These are phyloP conservation scores for Aelia acuminata DNA, from an alignment of 2,888 invertebrate genomes.

Conservation along the genomic window DNA sequence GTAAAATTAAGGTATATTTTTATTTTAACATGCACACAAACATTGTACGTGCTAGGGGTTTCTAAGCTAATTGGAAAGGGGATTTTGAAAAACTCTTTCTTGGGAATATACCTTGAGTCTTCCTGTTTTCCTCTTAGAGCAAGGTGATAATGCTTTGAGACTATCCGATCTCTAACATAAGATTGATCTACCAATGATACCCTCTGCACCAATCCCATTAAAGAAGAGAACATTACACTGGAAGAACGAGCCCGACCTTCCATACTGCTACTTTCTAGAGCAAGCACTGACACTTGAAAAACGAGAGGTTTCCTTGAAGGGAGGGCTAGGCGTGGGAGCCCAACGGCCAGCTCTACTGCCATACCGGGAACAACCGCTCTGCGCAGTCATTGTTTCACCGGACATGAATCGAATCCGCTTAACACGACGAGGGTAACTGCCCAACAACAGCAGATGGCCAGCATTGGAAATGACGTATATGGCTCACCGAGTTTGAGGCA, in stretches of 20 bases:
- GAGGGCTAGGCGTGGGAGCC: conserved; percentile 43
- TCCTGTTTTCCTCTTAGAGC: no score
- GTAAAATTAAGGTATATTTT: no score
- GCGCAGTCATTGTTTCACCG: conserved; percentile 1
- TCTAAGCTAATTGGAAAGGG: no score
- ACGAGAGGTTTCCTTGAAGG: conserved; percentile 31
- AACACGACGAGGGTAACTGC: conserved; percentile 8
- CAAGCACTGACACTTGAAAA: conserved; percentile 10
- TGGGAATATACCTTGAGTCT: no score
- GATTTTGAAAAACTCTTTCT: no score
- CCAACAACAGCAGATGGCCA: conserved; percentile 22
- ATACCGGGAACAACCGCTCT: conserved; percentile 9
- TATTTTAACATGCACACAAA: no score
- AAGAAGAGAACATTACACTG: not conserved
- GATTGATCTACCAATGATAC: not conserved
- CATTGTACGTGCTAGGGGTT: no score
- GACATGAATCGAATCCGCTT: conserved; percentile 30
- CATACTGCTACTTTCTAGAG: conserved; percentile 8
- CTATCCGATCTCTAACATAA: no score
- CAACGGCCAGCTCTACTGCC: not conserved
- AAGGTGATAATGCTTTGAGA: no score
- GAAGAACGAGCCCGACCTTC: not conserved
- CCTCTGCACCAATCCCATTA: not conserved
- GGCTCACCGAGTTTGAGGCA: not conserved
- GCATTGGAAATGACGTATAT: not conserved